phyloP scores from a whole-genome alignment of 2,113 vertebrate species.

The Atractosteus spatula region DNA sequence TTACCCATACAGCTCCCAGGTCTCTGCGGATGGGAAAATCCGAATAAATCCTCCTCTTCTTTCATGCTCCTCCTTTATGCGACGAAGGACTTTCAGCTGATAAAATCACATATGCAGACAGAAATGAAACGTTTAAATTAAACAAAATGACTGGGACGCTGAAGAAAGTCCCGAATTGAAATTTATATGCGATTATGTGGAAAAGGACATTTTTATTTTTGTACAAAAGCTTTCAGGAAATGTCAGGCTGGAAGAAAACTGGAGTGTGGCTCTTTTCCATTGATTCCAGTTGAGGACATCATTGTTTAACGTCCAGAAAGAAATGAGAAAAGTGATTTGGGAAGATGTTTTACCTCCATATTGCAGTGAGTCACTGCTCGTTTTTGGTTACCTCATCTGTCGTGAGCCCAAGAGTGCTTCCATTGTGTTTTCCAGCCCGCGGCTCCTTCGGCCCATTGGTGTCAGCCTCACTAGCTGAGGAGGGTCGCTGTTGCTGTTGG shows the following conservation, averaged over 20 bases:
- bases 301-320: too few relatives aligned
- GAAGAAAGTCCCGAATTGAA: too few relatives aligned
- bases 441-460: slow-evolving; percentile 68
- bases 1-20: slow-evolving; percentile 91
- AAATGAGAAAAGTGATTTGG: not conserved
- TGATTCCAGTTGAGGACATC: too few relatives aligned
- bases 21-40: slow-evolving; percentile 89
- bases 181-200: too few relatives aligned
- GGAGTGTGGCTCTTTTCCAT: too few relatives aligned
- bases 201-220: too few relatives aligned
- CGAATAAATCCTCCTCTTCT: slow-evolving; percentile 90
- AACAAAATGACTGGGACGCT: too few relatives aligned
- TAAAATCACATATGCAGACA: not conserved
- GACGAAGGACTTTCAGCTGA: slow-evolving; percentile 85
- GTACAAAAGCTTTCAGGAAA: too few relatives aligned
- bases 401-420: slow-evolving; percentile 75
- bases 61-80: slow-evolving; percentile 86
- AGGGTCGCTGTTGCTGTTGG: slow-evolving; percentile 66
- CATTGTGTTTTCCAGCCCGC: slow-evolving; percentile 56
- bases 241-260: too few relatives aligned
- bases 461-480: slow-evolving; percentile 73
- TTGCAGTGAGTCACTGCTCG: not conserved
- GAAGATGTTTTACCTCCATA: not conserved
- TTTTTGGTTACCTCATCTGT: slow-evolving; percentile 81
- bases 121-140: not conserved